Conservation (phyloP, 2,797 vertebrate species). For the Ctenosaura bakeri region DNA sequence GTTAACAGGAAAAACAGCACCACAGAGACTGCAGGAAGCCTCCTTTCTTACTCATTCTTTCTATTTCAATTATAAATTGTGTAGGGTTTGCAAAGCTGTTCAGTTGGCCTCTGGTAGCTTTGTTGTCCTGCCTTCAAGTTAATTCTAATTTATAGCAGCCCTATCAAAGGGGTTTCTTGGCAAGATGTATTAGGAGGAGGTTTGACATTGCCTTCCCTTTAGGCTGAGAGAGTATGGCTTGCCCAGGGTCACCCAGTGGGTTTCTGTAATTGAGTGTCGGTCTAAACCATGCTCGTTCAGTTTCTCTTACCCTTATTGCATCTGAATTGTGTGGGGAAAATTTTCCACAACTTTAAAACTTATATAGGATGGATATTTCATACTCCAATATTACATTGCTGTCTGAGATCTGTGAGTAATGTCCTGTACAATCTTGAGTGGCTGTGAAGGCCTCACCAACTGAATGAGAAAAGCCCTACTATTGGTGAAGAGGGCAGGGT, state of each 20-base stretch:
- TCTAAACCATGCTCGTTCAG: no score
- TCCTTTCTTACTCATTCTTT: not conserved
- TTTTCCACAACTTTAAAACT: not conserved
- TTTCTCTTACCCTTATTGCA: not conserved
- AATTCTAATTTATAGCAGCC: no score
- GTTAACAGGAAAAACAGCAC: slow-evolving; percentile 8
- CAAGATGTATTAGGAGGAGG: no score
- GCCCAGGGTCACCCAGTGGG: no score
- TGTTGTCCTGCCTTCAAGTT: not conserved
- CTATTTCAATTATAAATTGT: not conserved
- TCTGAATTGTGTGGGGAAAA: not conserved
- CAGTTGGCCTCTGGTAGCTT: not conserved
- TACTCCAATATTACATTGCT: not conserved
- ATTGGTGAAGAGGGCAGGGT: not conserved
- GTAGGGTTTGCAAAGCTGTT: not conserved
- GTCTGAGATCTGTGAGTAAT: not conserved
- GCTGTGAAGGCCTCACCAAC: not conserved
- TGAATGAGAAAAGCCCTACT: not conserved
- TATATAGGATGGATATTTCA: not conserved
- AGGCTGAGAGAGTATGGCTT: no score
- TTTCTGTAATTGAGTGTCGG: no score
- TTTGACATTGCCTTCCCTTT: no score
- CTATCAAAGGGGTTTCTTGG: no score
- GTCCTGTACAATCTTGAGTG: no score
- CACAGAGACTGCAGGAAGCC: not conserved